These are phyloP conservation scores for Protaetia brevitarsis DNA, from an alignment of 1,140 invertebrate species.

Conservation along the genomic window DNA sequence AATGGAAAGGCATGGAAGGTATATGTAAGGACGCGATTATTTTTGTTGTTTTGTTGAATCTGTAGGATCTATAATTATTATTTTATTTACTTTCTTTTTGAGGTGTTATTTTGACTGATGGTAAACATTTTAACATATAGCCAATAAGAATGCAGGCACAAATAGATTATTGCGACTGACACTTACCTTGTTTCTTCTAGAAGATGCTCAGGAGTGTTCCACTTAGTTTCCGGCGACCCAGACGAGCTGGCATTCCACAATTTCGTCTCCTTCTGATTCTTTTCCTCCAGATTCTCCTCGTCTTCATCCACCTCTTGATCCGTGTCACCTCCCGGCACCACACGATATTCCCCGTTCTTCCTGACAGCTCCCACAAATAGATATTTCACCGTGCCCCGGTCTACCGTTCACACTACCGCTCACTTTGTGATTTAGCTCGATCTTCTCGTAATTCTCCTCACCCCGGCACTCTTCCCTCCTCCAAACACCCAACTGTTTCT, in stretches of 20 bases:
- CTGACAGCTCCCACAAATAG: slow-evolving; percentile 48
- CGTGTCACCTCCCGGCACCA: slow-evolving; percentile 63
- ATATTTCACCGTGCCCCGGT: slow-evolving; percentile 36
- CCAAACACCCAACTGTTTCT: slow-evolving; percentile 42
- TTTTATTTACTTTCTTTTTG: too few species aligned
- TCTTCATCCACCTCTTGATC: slow-evolving; percentile 53
- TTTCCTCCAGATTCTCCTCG: slow-evolving; percentile 50
- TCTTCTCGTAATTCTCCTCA: slow-evolving; percentile 71
- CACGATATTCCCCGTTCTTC: slow-evolving; percentile 66
- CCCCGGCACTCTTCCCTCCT: slow-evolving; percentile 46
- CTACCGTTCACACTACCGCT: slow-evolving; percentile 36
- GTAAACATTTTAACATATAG: too few species aligned
- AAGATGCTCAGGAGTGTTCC: slow-evolving; percentile 34
- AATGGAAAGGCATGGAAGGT: too few species aligned
- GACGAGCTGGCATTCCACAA: slow-evolving; percentile 42
- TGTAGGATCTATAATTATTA: too few species aligned
- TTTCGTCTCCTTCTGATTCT: slow-evolving; percentile 47
- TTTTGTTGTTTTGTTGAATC: too few species aligned
- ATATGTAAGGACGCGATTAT: too few species aligned
- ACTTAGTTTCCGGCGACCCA: slow-evolving; percentile 23
- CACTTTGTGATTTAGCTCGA: slow-evolving; percentile 62
- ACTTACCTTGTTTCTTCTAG: background rate
- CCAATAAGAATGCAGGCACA: too few species aligned
- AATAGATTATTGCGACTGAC: too few species aligned
- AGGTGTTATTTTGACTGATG: too few species aligned